Evolutionary conservation across 2,113 vertebrate genomes (phyloP).

Genomic region (Scartelaos histophorus): DNA sequence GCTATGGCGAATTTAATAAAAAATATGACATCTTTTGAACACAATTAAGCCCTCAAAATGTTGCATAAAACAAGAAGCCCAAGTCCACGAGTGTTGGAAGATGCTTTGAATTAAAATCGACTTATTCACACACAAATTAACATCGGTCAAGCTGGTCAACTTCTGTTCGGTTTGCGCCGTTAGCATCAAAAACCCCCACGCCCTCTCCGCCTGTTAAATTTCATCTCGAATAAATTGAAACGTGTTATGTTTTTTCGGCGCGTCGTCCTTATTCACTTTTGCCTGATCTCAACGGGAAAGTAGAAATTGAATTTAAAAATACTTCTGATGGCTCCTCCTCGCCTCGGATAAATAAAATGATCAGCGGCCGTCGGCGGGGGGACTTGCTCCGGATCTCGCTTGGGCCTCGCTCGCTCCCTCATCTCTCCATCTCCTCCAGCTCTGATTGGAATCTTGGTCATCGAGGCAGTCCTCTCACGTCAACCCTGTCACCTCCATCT

Average conservation of each 20-base stretch:
- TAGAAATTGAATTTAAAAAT: constrained; percentile 76
- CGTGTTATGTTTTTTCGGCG: constrained; percentile 10
- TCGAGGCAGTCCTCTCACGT: constrained; percentile 73
- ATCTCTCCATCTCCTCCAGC: constrained; percentile 32
- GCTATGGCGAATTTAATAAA: no score
- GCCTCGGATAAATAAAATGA: constrained; percentile 75
- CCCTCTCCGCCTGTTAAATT: constrained; percentile 34
- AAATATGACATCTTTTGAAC: no score
- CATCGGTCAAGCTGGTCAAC: background rate
- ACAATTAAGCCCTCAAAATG: no score
- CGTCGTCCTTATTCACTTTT: constrained; percentile 23
- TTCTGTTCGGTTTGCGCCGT: background rate
- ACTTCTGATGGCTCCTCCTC: constrained; percentile 71
- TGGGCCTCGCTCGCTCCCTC: constrained; percentile 34
- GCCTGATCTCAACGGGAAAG: constrained; percentile 64
- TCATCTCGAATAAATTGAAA: constrained; percentile 56
- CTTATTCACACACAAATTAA: background rate
- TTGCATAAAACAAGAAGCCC: no score
- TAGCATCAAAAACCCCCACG: background rate
- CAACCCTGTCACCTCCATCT: constrained; percentile 14
- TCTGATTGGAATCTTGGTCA: constrained; percentile 77
- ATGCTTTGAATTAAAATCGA: no score
- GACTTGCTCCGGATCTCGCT: constrained; percentile 24
- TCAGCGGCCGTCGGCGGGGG: constrained; percentile 71
- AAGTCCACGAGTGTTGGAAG: no score